Base-by-base conservation (phyloP, 2,888 invertebrate species). In the Trissoscelio sp. region DNA sequence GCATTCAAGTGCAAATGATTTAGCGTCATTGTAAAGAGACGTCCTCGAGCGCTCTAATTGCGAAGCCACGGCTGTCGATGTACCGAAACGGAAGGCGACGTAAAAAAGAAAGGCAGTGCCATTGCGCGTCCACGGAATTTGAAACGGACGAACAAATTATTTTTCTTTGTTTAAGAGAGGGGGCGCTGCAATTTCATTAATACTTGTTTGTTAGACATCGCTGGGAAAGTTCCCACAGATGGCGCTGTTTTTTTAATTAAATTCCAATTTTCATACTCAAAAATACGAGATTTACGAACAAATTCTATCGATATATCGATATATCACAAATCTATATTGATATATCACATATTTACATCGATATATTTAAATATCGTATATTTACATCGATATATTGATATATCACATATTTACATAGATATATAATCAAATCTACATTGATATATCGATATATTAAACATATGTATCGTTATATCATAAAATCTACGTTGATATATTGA, bases 1-100 rank as follows among this genome's bases (percentile, higher is more conserved):
- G 86, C 85, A 87, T 88, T 88, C 87, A 86, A 88, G 87, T 88
- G 88, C 87, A 88, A 89, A 89, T 89, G 86, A 87, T 87, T 88
- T 86, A 81, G 83, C 82, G 58, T 64, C 77, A 74, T 79, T 72
- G 75, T 64, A 64, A 64, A 28, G 24, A 66, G 70, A 66, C 62
- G 79, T 81, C 79, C 81, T 77, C 81, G 79, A 72, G 42, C 75
- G 81, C 58, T 83, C 77, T 77, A 81, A 83, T 83, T 81, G 79
- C 79, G 46, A 79, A 79, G 77, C 79, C 73, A 81, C 77, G 62
- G 66, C 73, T 73, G 67, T 74, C 81, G 78, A 79, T 79, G 78
- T 78, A 64, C 78, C 78, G 66, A 82, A 74, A 79, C 81, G 78
- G 69, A 82, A 74, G 67, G 39, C 62, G 62, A 58, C 62, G 73